Base-by-base conservation (phyloP, 2,797 vertebrate species). In the Catharus ustulatus region DNA sequence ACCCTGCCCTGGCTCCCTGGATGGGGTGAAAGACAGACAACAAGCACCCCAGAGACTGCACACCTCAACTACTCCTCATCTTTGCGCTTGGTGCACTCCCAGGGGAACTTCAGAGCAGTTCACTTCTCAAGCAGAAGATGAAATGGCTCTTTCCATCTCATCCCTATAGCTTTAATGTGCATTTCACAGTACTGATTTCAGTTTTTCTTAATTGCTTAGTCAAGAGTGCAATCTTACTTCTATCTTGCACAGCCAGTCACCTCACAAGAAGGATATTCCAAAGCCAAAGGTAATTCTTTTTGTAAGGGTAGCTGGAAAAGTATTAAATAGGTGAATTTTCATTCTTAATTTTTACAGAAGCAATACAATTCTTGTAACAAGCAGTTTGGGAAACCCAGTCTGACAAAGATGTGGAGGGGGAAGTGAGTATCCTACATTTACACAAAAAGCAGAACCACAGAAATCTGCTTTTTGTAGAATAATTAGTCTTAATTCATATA, bases 391-490 rank as follows among this genome's bases (percentile, higher is more conserved):
- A 94, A 91, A 88, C 12, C 4, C 30, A 71, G 11, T 8, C 15
- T 64, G 62, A 94, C 36, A 93, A 74, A 88, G 34, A 52, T 22
- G 51, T 32, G 13, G 75, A 95, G 48, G 11, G 76, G 74, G 87
- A 96, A 96, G 89, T 68, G 77, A 86, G 36, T 55, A 93, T 88
- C 83, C 61, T 72, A 91, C 64, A 84, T 84, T 66, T 88, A 84
- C 36, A 46, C 59, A 80, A 84, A 91, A 93, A 95, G 85, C 77
- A 94, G 89, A 94, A 96, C 57, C 57, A 92, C 8, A 88, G 22
- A 83, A 79, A 84, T 48, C 48, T 1, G 2, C 32, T 69, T 88
- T 90, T 71, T 12, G 3, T 71, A 88, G 83, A 49, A 51, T 48
- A 49, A 48, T 84, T 84, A 51, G 13, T 84, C 45, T 87, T 88